A percentile compares a stretch with the other conserved stretches of the same genome.
Evolutionary conservation across 2,113 vertebrate genomes (phyloP).

Genomic region (Nansenia antarctica): DNA sequence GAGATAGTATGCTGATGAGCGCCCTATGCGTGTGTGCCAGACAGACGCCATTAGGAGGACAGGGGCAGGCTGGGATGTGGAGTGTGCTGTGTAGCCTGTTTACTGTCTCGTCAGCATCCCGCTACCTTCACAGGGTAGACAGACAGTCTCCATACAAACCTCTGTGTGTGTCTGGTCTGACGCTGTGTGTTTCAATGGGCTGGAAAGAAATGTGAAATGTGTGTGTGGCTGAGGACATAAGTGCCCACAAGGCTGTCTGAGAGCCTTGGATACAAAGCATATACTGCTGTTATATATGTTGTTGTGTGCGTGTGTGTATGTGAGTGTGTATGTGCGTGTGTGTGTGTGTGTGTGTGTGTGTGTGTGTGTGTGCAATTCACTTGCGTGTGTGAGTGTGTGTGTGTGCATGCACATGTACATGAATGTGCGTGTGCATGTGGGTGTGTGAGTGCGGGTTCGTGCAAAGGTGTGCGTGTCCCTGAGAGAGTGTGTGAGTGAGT

Average conservation of each 20-base stretch:
- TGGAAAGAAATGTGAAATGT: not conserved
- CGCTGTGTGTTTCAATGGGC: not conserved
- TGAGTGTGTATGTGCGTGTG: not conserved
- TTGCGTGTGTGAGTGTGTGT: not conserved
- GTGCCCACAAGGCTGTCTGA: not conserved
- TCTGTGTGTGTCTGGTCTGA: constrained; percentile 7
- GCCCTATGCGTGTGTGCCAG: constrained; percentile 50
- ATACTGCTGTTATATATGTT: not conserved
- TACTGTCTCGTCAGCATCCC: constrained; percentile 37
- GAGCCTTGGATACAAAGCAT: not conserved
- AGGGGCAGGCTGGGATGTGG: constrained; percentile 11
- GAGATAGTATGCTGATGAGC: constrained; percentile 57
- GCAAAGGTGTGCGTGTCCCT: no score
- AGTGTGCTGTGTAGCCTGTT: constrained; percentile 37
- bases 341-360: not conserved
- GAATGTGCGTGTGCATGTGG: not conserved
- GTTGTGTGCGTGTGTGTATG: not conserved
- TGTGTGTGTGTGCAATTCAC: not conserved
- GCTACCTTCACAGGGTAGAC: constrained; percentile 27
- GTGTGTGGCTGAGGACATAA: not conserved
- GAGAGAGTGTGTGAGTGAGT: no score
- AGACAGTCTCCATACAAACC: not conserved
- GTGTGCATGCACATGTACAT: not conserved
- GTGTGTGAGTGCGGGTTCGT: not conserved
- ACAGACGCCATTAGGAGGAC: constrained; percentile 59